A percentile compares a stretch with the other conserved stretches of the same genome.
phyloP scores from a whole-genome alignment of 1,140 invertebrate species.

The Thaumatotibia leucotreta region DNA sequence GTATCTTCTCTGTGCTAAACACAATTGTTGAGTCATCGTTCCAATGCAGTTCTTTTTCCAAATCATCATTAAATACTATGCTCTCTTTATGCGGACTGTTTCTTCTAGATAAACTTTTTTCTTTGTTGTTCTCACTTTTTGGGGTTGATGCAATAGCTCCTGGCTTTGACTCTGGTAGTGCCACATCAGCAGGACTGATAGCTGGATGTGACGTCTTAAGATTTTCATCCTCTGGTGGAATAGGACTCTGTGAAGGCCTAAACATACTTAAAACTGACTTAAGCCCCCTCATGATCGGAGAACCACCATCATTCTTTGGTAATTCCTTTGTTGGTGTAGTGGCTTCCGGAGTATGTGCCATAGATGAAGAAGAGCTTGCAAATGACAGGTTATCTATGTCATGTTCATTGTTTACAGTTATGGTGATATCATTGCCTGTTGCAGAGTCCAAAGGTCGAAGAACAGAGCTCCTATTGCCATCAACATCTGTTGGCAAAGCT shows the following conservation, averaged over 20 bases:
- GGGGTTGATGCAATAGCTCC: slow-evolving; percentile 48
- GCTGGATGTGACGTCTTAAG: slow-evolving; percentile 15
- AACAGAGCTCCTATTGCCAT: slow-evolving; percentile 29
- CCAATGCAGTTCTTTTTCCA: slow-evolving; percentile 62
- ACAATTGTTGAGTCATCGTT: slow-evolving; percentile 62
- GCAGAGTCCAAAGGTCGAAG: slow-evolving; percentile 30
- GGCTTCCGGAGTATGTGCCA: slow-evolving; percentile 52
- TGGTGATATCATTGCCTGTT: slow-evolving; percentile 35
- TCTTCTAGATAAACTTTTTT: slow-evolving; percentile 35
- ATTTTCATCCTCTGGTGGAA: slow-evolving; percentile 32
- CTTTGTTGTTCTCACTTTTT: slow-evolving; percentile 35
- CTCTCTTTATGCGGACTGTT: slow-evolving; percentile 58
- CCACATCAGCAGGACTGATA: slow-evolving; percentile 13
- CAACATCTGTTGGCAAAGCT: slow-evolving; percentile 31
- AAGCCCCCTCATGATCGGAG: slow-evolving; percentile 60
- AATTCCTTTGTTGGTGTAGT: slow-evolving; percentile 64
- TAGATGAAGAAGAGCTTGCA: slow-evolving; percentile 57
- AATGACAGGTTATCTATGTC: slow-evolving; percentile 48
- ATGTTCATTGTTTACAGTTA: slow-evolving; percentile 31
- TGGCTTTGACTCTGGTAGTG: not conserved
- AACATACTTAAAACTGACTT: slow-evolving; percentile 69
- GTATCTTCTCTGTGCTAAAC: slow-evolving; percentile 62
- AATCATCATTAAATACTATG: slow-evolving; percentile 57
- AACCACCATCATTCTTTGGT: slow-evolving; percentile 44
- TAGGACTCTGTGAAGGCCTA: slow-evolving; percentile 60